Evolutionary conservation across 2,113 vertebrate genomes (phyloP).

Genomic region (Varanus salvator): DNA sequence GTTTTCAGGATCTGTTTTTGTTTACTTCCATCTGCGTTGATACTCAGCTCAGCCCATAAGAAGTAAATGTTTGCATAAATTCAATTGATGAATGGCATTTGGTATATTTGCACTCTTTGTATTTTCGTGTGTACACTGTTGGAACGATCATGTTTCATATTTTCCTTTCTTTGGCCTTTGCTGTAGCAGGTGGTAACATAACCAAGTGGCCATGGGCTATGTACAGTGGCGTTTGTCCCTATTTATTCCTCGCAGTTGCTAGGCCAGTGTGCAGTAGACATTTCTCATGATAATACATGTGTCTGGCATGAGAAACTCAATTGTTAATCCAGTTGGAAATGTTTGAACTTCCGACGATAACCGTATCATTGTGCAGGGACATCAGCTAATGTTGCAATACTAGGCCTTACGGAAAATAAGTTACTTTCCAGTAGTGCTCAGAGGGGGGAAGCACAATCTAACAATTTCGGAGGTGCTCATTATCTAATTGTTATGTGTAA

Average conservation of each 20-base stretch:
- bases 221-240: slow-evolving; percentile 33
- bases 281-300: slow-evolving; percentile 10
- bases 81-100: background rate
- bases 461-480: too few relatives aligned
- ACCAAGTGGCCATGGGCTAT: background rate
- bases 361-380: background rate
- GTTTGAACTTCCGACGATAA: background rate
- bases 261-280: slow-evolving; percentile 21
- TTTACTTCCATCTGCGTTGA: background rate
- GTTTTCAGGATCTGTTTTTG: slow-evolving; percentile 15
- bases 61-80: background rate
- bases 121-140: background rate
- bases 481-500: background rate
- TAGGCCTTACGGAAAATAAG: background rate
- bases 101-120: background rate
- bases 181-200: slow-evolving; percentile 26
- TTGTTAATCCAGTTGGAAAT: slow-evolving; percentile 9
- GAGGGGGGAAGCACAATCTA: background rate
- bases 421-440: background rate
- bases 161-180: slow-evolving; percentile 23
- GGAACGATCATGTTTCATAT: background rate
- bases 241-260: slow-evolving; percentile 39
- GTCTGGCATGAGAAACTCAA: slow-evolving; percentile 10
- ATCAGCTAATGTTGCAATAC: background rate
- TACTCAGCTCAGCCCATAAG: background rate